A percentile compares a stretch with the other conserved stretches of the same genome.
Conservation (phyloP, 2,113 vertebrate species). For the Verasper variegatus region DNA sequence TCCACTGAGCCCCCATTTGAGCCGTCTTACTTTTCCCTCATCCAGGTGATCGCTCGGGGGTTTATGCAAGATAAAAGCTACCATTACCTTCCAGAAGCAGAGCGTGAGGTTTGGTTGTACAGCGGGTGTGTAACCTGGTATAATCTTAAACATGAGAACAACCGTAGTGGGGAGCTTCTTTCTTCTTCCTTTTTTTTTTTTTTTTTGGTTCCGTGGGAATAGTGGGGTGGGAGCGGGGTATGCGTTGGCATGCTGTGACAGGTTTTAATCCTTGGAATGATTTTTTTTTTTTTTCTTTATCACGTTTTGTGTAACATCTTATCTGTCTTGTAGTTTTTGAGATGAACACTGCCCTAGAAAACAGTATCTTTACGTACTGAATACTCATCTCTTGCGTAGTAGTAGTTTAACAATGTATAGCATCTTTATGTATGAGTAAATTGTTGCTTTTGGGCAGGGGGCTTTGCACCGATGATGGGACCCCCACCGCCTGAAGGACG, state of each 20-base stretch:
- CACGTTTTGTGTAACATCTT: constrained; percentile 82
- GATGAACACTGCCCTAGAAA: constrained; percentile 86
- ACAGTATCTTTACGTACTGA: constrained; percentile 76
- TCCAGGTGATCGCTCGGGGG: constrained; percentile 32
- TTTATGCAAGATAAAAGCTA: constrained; percentile 45
- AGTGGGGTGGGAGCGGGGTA: constrained; percentile 56
- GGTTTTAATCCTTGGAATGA: constrained; percentile 75
- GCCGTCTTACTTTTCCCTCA: constrained; percentile 32
- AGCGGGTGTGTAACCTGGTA: constrained; percentile 75
- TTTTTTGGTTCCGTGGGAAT: constrained; percentile 34
- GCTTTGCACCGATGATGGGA: constrained; percentile 79
- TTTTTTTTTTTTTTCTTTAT: constrained; percentile 72
- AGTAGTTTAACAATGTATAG: constrained; percentile 85
- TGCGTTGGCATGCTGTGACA: constrained; percentile 77
- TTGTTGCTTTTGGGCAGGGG: constrained; percentile 83
- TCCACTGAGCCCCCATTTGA: constrained; percentile 46
- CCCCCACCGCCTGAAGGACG: constrained; percentile 71
- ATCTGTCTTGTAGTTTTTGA: constrained; percentile 82
- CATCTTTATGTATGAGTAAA: constrained; percentile 90
- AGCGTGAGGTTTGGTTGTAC: constrained; percentile 87
- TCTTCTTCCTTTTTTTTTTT: constrained; percentile 29
- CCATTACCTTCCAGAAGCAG: constrained; percentile 50
- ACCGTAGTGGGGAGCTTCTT: constrained; percentile 47
- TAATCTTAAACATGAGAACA: constrained; percentile 66
- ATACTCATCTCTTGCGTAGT: constrained; percentile 79